Conservation (phyloP, 2,888 invertebrate species). For the Platycheirus rosarum region DNA sequence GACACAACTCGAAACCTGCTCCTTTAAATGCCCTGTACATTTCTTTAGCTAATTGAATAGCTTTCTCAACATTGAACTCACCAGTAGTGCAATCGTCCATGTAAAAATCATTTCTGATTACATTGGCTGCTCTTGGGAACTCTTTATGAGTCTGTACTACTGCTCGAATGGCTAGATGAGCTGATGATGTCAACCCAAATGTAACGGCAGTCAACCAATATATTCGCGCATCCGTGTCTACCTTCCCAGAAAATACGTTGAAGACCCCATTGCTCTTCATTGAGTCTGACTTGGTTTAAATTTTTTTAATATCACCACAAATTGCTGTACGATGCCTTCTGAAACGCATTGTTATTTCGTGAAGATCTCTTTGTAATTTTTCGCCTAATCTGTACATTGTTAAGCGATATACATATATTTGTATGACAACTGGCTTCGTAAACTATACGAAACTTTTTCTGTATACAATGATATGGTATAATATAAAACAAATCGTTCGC, state of each 20-base stretch:
- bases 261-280: too few species aligned
- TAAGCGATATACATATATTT: conserved; percentile 8
- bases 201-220: conserved; percentile 50
- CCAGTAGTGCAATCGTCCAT: conserved; percentile 51
- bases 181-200: conserved; percentile 41
- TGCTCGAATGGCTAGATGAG: conserved; percentile 21
- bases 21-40: conserved; percentile 22
- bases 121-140: conserved; percentile 17
- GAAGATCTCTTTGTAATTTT: conserved; percentile 26
- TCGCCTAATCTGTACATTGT: conserved; percentile 23
- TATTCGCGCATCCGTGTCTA: too few species aligned
- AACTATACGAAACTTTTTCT: conserved; percentile 11
- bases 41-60: conserved; percentile 25
- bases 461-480: conserved; percentile 20
- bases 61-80: background rate
- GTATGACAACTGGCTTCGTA: conserved; percentile 27
- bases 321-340: too few species aligned
- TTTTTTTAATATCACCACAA: too few species aligned
- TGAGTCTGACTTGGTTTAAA: too few species aligned
- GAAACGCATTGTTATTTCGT: too few species aligned
- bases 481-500: conserved; percentile 3
- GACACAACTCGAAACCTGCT: conserved; percentile 24
- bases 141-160: conserved; percentile 18
- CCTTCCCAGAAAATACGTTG: too few species aligned
- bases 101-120: conserved; percentile 20